Evolutionary conservation across 1,140 invertebrate genomes (phyloP).

Genomic region (Dryas iulia): DNA sequence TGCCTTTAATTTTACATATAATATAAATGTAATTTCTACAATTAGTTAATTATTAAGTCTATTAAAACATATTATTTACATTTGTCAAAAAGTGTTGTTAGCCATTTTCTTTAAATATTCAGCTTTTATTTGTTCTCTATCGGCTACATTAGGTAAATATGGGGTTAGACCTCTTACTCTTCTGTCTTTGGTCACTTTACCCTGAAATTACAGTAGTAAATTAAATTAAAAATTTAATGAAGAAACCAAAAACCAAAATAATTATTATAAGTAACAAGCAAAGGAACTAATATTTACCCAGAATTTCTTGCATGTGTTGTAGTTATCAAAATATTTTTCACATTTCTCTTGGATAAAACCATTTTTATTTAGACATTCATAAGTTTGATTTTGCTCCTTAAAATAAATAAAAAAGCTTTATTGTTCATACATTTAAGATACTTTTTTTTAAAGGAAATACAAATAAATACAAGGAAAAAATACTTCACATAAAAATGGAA

Average conservation of each 20-base stretch:
- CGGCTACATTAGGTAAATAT: constrained; percentile 73
- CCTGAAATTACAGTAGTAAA: constrained; percentile 69
- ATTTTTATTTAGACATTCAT: constrained; percentile 82
- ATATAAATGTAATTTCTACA: too few species aligned
- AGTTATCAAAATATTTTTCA: constrained; percentile 83
- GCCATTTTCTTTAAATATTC: constrained; percentile 55
- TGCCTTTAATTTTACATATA: too few species aligned
- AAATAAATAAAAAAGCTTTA: constrained; percentile 19
- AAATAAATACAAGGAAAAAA: background rate
- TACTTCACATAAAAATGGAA: background rate
- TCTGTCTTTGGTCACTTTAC: constrained; percentile 67
- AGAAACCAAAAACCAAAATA: too few species aligned
- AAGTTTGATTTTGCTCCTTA: constrained; percentile 82
- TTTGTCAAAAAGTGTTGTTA: constrained; percentile 12
- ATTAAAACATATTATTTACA: background rate
- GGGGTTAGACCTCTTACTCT: constrained; percentile 75
- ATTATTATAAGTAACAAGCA: too few species aligned
- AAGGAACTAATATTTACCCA: constrained; percentile 70
- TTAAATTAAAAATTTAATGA: too few species aligned
- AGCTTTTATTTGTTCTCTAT: constrained; percentile 76
- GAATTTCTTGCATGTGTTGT: constrained; percentile 83
- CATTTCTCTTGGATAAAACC: constrained; percentile 82
- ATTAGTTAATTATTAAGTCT: too few species aligned
- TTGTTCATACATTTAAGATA: background rate
- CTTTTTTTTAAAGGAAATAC: too few species aligned